Evolutionary conservation across 2,888 invertebrate species (phyloP).

Genomic region (Athetis lepigone): DNA sequence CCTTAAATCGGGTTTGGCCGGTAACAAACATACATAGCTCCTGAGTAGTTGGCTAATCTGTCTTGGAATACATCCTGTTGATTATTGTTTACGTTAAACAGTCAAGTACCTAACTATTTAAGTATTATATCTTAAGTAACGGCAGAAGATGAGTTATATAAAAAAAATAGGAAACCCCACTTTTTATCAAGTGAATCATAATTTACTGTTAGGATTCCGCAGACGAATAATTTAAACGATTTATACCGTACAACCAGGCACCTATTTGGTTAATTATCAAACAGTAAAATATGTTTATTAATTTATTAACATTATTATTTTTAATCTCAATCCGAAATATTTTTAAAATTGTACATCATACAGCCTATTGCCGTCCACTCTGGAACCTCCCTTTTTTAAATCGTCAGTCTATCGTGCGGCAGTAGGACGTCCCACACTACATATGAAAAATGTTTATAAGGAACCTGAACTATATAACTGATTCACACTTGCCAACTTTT

Average conservation of each 20-base stretch:
- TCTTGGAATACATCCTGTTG: too few relatives aligned
- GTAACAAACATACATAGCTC: too few relatives aligned
- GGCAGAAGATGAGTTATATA: slow-evolving; percentile 26
- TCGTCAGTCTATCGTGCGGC: too few relatives aligned
- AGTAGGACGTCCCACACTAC: too few relatives aligned
- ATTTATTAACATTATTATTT: not conserved
- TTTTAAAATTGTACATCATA: too few relatives aligned
- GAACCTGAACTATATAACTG: slow-evolving; percentile 11
- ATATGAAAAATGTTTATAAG: not conserved
- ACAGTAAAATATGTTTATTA: too few relatives aligned
- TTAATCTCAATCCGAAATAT: too few relatives aligned
- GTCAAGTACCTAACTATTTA: not conserved
- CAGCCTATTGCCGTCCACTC: too few relatives aligned
- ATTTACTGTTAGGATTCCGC: slow-evolving; percentile 37
- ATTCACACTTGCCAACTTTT: slow-evolving; percentile 28
- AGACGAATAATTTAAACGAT: slow-evolving; percentile 9
- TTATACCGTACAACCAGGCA: not conserved
- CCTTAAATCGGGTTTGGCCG: too few relatives aligned
- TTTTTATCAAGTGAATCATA: slow-evolving; percentile 34
- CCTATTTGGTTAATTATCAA: too few relatives aligned
- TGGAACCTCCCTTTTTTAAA: too few relatives aligned
- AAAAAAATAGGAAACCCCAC: slow-evolving; percentile 49
- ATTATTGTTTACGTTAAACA: not conserved
- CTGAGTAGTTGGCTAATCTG: too few relatives aligned
- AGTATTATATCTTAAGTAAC: slow-evolving; percentile 11